Conservation (phyloP, 2,113 vertebrate genomes). For the Bubalus kerabau region DNA sequence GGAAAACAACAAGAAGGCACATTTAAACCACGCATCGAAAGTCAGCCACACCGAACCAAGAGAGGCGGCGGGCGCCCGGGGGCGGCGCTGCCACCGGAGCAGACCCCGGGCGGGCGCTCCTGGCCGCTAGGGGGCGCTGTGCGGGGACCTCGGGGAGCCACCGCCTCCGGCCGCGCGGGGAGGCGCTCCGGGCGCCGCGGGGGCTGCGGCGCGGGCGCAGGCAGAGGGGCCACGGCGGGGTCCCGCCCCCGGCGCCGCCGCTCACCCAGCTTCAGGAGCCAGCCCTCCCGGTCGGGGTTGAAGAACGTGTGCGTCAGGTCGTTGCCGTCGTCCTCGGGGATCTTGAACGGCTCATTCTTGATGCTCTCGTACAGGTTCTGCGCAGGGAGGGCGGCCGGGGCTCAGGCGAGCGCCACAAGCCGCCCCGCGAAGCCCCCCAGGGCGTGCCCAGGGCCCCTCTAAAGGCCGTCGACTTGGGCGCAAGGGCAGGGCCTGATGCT, state of each 20-base stretch:
- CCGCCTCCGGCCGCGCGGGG: neutral
- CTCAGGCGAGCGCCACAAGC: neutral
- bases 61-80: constrained; percentile 78
- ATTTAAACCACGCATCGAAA: constrained; percentile 84
- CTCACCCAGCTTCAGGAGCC: constrained; percentile 97
- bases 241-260: constrained; percentile 16
- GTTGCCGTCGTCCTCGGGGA: constrained; percentile 98
- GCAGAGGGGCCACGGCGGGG: neutral
- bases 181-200: neutral
- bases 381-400: neutral
- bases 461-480: neutral
- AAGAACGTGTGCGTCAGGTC: constrained; percentile 99
- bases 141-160: constrained; percentile 31
- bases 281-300: constrained; percentile 98
- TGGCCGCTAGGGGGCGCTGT: constrained; percentile 24
- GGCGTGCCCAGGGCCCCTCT: neutral
- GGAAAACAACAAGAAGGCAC: constrained; percentile 87
- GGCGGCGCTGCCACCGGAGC: constrained; percentile 45
- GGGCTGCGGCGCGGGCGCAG: constrained; percentile 33
- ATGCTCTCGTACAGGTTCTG: constrained; percentile 99
- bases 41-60: constrained; percentile 82
- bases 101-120: constrained; percentile 54
- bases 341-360: constrained; percentile 99
- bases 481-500: no score
- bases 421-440: neutral